Conservation (phyloP, 1,140 invertebrate species). For the Linepithema humile region DNA sequence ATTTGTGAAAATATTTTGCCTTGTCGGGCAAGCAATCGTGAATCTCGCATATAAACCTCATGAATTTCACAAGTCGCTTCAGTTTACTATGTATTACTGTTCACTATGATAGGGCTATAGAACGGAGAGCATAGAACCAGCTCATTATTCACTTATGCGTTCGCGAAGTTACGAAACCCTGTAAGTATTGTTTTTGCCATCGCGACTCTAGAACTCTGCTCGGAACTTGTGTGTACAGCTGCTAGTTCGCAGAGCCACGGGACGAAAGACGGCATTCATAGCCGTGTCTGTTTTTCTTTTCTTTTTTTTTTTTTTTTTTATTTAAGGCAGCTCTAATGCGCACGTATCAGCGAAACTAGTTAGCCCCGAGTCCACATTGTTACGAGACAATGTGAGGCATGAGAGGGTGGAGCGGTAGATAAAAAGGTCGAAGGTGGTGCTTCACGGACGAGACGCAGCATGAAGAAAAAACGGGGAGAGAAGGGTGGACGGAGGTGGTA, state of each 20-base stretch:
- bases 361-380: constrained; percentile 44
- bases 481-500: constrained; percentile 59
- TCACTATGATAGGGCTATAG: background rate
- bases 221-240: background rate
- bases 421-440: constrained; percentile 55
- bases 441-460: constrained; percentile 6
- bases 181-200: constrained; percentile 21
- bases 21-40: constrained; percentile 1
- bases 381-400: constrained; percentile 39
- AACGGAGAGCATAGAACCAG: background rate
- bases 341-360: constrained; percentile 48
- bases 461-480: background rate
- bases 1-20: background rate
- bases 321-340: constrained; percentile 9
- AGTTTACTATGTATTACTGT: background rate
- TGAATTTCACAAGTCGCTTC: background rate
- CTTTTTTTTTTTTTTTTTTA: background rate
- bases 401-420: background rate
- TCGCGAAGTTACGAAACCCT: constrained; percentile 4
- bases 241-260: background rate
- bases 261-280: constrained; percentile 14
- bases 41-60: background rate
- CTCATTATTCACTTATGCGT: constrained; percentile 1
- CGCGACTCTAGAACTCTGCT: background rate
- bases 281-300: background rate